These are phyloP conservation scores for Oplegnathus fasciatus DNA, from an alignment of 2,113 vertebrate genomes.

Conservation along the genomic window DNA sequence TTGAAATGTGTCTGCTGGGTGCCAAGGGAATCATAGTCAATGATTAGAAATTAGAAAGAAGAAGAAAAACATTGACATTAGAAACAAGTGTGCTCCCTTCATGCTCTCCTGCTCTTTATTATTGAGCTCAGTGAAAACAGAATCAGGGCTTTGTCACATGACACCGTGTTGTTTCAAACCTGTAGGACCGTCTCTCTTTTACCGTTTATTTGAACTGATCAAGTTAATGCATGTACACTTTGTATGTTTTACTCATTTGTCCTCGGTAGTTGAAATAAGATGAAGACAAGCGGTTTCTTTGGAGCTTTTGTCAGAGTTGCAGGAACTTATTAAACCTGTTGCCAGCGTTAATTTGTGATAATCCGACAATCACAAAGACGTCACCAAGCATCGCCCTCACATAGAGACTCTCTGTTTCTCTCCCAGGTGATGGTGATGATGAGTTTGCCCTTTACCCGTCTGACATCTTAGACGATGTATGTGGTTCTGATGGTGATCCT, in stretches of 20 bases:
- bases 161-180: slow-evolving; percentile 53
- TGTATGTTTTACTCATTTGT: slow-evolving; percentile 35
- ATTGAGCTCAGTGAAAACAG: slow-evolving; percentile 18
- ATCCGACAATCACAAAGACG: not conserved
- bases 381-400: slow-evolving; percentile 43
- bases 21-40: not conserved
- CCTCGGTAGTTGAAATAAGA: not conserved
- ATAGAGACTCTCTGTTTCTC: slow-evolving; percentile 42
- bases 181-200: slow-evolving; percentile 1
- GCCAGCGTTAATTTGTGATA: not conserved
- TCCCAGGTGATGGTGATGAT: slow-evolving; percentile 89
- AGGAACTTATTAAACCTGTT: not conserved
- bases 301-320: not conserved
- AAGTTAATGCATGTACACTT: not conserved
- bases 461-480: slow-evolving; percentile 86
- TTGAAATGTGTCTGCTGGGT: not conserved
- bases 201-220: slow-evolving; percentile 56
- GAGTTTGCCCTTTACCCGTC: slow-evolving; percentile 88
- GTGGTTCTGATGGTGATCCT: slow-evolving; percentile 86
- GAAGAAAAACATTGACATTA: not conserved
- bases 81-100: not conserved
- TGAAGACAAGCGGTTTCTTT: slow-evolving; percentile 2
- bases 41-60: not conserved
- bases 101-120: slow-evolving; percentile 10
- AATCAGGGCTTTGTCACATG: slow-evolving; percentile 19